Conservation (phyloP, 1,140 invertebrate genomes). For the Archivesica marissinica region DNA sequence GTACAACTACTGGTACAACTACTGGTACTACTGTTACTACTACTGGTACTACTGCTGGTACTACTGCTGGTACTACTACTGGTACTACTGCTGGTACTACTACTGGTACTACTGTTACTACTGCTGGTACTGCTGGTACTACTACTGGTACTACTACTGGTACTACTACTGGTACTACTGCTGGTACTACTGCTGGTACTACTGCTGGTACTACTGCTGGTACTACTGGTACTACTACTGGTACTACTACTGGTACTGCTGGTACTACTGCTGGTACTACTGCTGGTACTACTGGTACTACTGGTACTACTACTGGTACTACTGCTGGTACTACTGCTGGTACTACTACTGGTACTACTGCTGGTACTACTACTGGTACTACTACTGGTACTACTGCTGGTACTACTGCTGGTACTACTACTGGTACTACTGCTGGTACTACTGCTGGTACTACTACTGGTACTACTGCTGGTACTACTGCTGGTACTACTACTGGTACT, state of each 20-base stretch:
- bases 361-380: constrained; percentile 28
- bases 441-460: constrained; percentile 49
- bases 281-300: constrained; percentile 17
- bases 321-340: constrained; percentile 29
- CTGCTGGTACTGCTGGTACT: background rate
- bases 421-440: constrained; percentile 46
- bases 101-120: constrained; percentile 39
- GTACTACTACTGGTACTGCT: constrained; percentile 40
- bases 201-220: constrained; percentile 37
- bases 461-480: constrained; percentile 44
- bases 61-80: constrained; percentile 45
- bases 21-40: too few species aligned
- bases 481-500: constrained; percentile 42
- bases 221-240: constrained; percentile 43
- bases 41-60: constrained; percentile 29
- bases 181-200: background rate
- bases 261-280: constrained; percentile 36
- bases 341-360: constrained; percentile 22
- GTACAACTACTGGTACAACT: too few species aligned
- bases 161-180: background rate
- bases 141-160: background rate
- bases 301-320: background rate
- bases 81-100: constrained; percentile 40
- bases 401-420: constrained; percentile 52
- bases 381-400: constrained; percentile 41